phyloP scores from a whole-genome alignment of 2,113 vertebrate genomes.

The Bos javanicus region DNA sequence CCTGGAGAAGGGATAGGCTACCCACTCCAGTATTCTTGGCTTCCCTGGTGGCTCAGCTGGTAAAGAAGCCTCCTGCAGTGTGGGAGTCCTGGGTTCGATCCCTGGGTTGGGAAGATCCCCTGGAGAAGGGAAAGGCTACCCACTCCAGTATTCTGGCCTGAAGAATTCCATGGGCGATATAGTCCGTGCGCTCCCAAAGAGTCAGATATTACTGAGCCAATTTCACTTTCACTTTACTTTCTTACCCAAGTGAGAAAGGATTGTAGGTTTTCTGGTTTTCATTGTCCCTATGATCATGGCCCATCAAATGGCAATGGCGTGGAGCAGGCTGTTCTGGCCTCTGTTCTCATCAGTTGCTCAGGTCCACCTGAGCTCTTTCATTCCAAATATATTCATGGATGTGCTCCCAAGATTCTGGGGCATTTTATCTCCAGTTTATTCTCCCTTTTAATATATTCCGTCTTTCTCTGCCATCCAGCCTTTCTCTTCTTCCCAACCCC shows the following conservation, averaged over 20 bases:
- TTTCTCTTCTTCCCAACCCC: neutral
- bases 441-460: neutral
- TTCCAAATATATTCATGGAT: neutral
- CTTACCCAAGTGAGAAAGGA: neutral
- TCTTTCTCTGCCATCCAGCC: neutral
- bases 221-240: neutral
- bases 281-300: neutral
- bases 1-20: neutral
- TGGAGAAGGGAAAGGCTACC: neutral
- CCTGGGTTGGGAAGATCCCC: neutral
- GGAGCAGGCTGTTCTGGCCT: neutral
- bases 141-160: neutral
- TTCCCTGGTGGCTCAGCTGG: neutral
- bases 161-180: neutral
- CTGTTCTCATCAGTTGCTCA: neutral
- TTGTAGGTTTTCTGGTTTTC: neutral
- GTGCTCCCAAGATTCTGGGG: neutral
- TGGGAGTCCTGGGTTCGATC: fast-evolving
- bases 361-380: neutral
- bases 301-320: neutral
- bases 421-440: neutral
- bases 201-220: neutral
- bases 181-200: neutral
- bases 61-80: neutral
- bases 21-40: neutral